These are phyloP conservation scores for Euphydryas editha DNA, from an alignment of 2,888 invertebrate species.

Conservation along the genomic window DNA sequence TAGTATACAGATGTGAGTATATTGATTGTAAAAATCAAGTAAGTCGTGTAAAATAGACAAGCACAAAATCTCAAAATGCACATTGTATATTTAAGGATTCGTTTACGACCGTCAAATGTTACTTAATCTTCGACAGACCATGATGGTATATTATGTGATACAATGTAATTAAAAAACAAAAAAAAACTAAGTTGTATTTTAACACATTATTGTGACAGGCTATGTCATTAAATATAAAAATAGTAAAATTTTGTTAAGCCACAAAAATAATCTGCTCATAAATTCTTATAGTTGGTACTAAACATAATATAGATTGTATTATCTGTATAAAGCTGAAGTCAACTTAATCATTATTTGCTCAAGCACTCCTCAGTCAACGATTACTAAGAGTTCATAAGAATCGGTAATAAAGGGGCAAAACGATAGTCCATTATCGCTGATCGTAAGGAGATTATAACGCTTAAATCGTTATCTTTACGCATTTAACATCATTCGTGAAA, in stretches of 20 bases:
- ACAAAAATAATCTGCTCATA: not conserved
- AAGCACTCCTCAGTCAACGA: not conserved
- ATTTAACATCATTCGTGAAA: not conserved
- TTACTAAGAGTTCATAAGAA: not conserved
- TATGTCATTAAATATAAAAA: too few relatives aligned
- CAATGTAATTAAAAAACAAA: too few relatives aligned
- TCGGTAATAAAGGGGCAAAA: not conserved
- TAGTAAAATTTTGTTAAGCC: not conserved
- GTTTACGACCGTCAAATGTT: not conserved
- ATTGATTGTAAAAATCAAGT: too few relatives aligned
- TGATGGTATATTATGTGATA: not conserved
- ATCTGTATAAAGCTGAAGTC: not conserved
- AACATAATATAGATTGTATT: not conserved
- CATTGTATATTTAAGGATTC: too few relatives aligned
- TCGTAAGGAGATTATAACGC: not conserved
- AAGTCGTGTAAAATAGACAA: too few relatives aligned
- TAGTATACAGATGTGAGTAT: too few relatives aligned
- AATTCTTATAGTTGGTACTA: not conserved
- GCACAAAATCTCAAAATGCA: too few relatives aligned
- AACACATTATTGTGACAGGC: too few relatives aligned
- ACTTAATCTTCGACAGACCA: not conserved
- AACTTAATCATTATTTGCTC: not conserved
- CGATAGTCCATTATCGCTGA: not conserved
- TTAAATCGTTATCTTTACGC: not conserved
- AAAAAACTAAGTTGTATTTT: too few relatives aligned